Evolutionary conservation across 2,888 invertebrate genomes (phyloP).

Genomic region (Chrysina gloriosa): DNA sequence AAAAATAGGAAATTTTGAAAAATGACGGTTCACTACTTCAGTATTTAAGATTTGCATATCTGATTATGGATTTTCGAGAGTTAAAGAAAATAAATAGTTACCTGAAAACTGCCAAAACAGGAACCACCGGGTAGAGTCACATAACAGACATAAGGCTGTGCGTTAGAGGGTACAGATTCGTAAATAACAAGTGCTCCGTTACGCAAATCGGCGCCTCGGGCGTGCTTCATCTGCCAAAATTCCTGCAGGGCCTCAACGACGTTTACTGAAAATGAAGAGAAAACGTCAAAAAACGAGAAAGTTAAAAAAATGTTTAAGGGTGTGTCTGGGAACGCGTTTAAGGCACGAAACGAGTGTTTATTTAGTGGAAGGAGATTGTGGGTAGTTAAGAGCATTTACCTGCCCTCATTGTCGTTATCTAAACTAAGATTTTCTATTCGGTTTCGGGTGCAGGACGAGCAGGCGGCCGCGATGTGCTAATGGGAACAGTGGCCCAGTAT

Average conservation of each 20-base stretch:
- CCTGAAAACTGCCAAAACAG: slow-evolving; percentile 96
- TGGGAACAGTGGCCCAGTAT: slow-evolving; percentile 49
- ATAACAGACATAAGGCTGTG: slow-evolving; percentile 94
- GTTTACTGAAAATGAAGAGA: slow-evolving; percentile 75
- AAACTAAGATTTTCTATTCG: slow-evolving; percentile 24
- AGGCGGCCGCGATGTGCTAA: slow-evolving; percentile 43
- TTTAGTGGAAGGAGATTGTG: background rate
- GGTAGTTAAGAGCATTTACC: slow-evolving; percentile 42
- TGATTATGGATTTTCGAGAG: background rate
- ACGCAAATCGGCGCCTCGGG: slow-evolving; percentile 84
- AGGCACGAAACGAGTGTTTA: background rate
- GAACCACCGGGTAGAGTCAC: slow-evolving; percentile 95
- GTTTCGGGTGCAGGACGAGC: slow-evolving; percentile 20
- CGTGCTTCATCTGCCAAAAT: slow-evolving; percentile 97
- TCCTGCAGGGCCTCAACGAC: slow-evolving; percentile 96
- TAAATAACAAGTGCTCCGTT: slow-evolving; percentile 94
- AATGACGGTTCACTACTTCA: too few relatives aligned
- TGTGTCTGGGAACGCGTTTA: background rate
- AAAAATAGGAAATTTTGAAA: background rate
- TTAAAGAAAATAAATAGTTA: slow-evolving; percentile 58
- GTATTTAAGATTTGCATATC: too few relatives aligned
- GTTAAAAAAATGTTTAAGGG: background rate
- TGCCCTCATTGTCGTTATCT: slow-evolving; percentile 47
- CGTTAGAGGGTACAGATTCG: slow-evolving; percentile 91
- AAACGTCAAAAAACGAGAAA: background rate